These are phyloP conservation scores for Acronicta alni DNA, from an alignment of 2,888 invertebrate genomes.

Conservation along the genomic window DNA sequence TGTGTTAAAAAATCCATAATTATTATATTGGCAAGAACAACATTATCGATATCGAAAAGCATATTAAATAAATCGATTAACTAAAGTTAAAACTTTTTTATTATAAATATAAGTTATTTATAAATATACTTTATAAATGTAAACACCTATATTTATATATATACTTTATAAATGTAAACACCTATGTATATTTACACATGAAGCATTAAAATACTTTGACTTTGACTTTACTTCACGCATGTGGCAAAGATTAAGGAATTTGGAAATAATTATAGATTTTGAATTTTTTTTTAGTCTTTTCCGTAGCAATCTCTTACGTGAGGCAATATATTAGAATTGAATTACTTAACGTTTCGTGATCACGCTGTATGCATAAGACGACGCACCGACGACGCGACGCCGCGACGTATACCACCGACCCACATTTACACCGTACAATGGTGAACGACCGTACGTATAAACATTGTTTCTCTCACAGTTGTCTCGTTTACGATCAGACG, in stretches of 20 bases:
- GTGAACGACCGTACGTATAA: slow-evolving; percentile 56
- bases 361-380: neutral
- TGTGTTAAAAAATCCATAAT: too few relatives aligned
- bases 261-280: too few relatives aligned
- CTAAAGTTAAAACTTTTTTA: slow-evolving; percentile 19
- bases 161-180: too few relatives aligned
- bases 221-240: too few relatives aligned
- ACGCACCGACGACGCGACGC: neutral
- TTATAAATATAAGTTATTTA: slow-evolving; percentile 35
- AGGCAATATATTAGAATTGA: too few relatives aligned
- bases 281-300: too few relatives aligned
- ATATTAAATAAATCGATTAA: slow-evolving; percentile 48
- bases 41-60: slow-evolving; percentile 45
- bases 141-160: too few relatives aligned
- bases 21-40: slow-evolving; percentile 39
- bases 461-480: slow-evolving; percentile 50
- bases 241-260: too few relatives aligned
- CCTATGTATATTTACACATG: too few relatives aligned
- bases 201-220: too few relatives aligned
- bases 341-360: neutral
- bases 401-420: slow-evolving; percentile 30
- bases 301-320: too few relatives aligned
- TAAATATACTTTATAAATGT: too few relatives aligned
- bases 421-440: slow-evolving; percentile 45
- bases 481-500: slow-evolving; percentile 39